Percentiles rank a stretch among this genome's conserved stretches.
Evolutionary conservation across 2,113 vertebrate species (phyloP).

Genomic region (Perca flavescens): DNA sequence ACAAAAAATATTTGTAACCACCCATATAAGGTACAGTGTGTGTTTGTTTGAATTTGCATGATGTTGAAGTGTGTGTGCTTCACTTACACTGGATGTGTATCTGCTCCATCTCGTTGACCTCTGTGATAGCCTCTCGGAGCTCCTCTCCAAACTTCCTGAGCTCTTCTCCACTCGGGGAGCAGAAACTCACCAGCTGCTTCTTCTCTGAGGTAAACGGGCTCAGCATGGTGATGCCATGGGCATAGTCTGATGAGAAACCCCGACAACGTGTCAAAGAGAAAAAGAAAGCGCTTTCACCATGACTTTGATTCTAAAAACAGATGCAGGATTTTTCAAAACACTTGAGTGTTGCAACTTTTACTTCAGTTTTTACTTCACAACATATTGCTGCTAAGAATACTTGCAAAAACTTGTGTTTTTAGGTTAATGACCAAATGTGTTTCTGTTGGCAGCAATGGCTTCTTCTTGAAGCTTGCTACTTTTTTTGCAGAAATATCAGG

Average conservation of each 20-base stretch:
- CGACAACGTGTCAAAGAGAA: constrained; percentile 10
- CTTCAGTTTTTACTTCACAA: constrained; percentile 5
- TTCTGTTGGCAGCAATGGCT: constrained; percentile 13
- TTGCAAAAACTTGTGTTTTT: neutral
- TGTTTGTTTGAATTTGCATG: neutral
- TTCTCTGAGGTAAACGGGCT: constrained; percentile 96
- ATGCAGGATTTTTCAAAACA: neutral
- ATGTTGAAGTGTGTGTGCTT: neutral
- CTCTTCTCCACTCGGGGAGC: constrained; percentile 94
- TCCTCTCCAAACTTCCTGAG: constrained; percentile 98
- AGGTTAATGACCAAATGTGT: neutral
- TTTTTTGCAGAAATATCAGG: neutral
- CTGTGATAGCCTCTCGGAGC: constrained; percentile 95
- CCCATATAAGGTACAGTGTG: fast-evolving
- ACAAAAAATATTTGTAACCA: neutral
- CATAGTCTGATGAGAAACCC: constrained; percentile 88
- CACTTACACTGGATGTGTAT: constrained; percentile 98
- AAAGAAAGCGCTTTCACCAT: neutral
- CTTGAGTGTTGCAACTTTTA: neutral
- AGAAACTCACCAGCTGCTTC: constrained; percentile 97
- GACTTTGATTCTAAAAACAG: constrained; percentile 19
- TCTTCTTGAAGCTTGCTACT: neutral
- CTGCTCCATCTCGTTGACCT: constrained; percentile 99
- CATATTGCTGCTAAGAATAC: constrained; percentile 3
- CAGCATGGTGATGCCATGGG: constrained; percentile 96